Evolutionary conservation across 2,113 vertebrate genomes (phyloP).

Genomic region (Channa argus): DNA sequence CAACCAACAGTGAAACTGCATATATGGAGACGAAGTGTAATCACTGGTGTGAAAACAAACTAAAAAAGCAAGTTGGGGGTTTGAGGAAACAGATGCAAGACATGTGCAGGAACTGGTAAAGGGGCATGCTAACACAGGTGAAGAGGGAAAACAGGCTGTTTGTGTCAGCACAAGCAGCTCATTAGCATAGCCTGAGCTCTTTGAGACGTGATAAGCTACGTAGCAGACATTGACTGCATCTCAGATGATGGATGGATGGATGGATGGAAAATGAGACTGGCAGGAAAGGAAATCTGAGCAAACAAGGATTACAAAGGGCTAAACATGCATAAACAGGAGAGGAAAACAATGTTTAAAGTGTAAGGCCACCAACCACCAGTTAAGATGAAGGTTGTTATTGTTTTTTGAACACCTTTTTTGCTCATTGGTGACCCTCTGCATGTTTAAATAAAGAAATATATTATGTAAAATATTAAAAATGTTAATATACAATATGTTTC

Average conservation of each 20-base stretch:
- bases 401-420: too few relatives aligned
- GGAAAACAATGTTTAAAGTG: too few relatives aligned
- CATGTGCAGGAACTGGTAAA: constrained; percentile 43
- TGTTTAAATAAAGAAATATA: too few relatives aligned
- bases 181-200: constrained; percentile 62
- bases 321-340: not conserved
- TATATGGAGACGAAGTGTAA: constrained; percentile 16
- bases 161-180: constrained; percentile 65
- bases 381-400: too few relatives aligned
- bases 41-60: constrained; percentile 25
- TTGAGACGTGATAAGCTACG: constrained; percentile 57
- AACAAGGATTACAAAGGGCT: not conserved
- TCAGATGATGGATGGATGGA: constrained; percentile 35
- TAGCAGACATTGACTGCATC: constrained; percentile 44
- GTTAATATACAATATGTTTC: too few relatives aligned
- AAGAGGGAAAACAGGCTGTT: constrained; percentile 64
- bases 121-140: constrained; percentile 61
- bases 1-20: constrained; percentile 51
- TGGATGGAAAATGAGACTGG: constrained; percentile 5
- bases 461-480: too few relatives aligned
- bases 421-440: too few relatives aligned
- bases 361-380: not conserved
- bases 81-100: constrained; percentile 62
- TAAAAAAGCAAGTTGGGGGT: constrained; percentile 43
- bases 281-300: constrained; percentile 3